Base-by-base conservation (phyloP, 2,113 vertebrate genomes). In the Ophthalmolycus amberensis region DNA sequence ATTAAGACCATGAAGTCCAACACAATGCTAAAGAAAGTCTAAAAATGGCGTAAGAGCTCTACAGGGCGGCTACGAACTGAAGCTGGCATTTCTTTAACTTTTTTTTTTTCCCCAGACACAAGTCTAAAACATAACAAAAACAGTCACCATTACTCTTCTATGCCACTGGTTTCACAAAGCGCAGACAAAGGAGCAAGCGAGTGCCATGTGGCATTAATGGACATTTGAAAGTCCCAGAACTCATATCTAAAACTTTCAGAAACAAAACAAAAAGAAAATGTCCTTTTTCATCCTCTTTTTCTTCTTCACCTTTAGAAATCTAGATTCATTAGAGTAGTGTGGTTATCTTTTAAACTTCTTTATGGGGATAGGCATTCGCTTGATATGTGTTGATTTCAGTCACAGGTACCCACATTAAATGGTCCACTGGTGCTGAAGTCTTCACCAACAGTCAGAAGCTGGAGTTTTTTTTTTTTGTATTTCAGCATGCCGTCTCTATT, bases 381-480 rank as follows among this genome's bases (percentile, higher is more conserved):
- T 95, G 94, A 96, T 95, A 95, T 96, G 95, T 95, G 92, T 94
- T 88, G 92, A 94, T 93, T 90, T 93, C 84, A 91, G 83, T 91
- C 84, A 76, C 62, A 88, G 82, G 79, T 73, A 56, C 88, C 89
- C 89, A 90, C 80, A 20, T 67, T 15, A 68, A 86, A 71, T 18
- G 80, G 75, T 87, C 86, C 86, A 79, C 89, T 86, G 77, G 85
- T 50, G 79, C 73, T 62, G 68, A 72, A 84, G 73, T 71, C 83
- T 74, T 83, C 75, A 66, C 40, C 0, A 44, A 59, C 73, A 71
- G 71, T 85, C 80, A 60, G 73, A 77, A 46, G 64, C 71, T 50
- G 71, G 46, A 59, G 42, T 74, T 4, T 4, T 80, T 40, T 20
- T 69, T 42, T 74, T 9, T 80, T 40, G 16, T 22, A 72, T 75